A percentile compares a stretch with the other conserved stretches of the same genome.
Evolutionary conservation across 2,888 invertebrate genomes (phyloP).

Genomic region (Epistrophe eligans): DNA sequence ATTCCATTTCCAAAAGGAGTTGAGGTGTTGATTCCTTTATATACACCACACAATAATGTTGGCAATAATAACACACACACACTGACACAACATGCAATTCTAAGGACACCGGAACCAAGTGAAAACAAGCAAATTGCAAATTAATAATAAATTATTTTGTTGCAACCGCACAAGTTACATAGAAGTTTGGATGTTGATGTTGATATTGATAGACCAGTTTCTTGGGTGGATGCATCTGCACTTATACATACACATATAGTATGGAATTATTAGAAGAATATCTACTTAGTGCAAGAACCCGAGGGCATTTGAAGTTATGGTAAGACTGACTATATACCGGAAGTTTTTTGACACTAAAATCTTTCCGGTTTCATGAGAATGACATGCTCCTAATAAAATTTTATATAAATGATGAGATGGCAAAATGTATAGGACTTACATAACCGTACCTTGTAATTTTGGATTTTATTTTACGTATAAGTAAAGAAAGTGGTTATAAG

Average conservation of each 20-base stretch:
- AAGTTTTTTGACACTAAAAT: constrained; percentile 26
- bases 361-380: constrained; percentile 18
- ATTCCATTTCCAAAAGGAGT: not conserved
- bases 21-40: constrained; percentile 21
- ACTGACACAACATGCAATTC: not conserved
- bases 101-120: constrained; percentile 55
- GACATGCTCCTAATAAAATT: not conserved
- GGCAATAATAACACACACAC: not conserved
- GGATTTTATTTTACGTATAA: no score
- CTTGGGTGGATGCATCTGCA: constrained; percentile 11
- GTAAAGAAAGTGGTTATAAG: no score
- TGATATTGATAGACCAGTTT: constrained; percentile 6
- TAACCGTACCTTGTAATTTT: not conserved
- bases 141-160: constrained; percentile 71
- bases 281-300: not conserved
- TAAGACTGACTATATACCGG: not conserved
- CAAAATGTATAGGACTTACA: not conserved
- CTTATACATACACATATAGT: not conserved
- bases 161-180: constrained; percentile 39
- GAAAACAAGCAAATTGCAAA: constrained; percentile 68
- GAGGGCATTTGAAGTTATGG: not conserved
- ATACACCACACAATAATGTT: constrained; percentile 16
- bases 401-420: not conserved
- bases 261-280: not conserved
- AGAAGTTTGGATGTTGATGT: not conserved